Evolutionary conservation across 2,797 vertebrate genomes (phyloP).

Genomic region (Simalia tracyae): DNA sequence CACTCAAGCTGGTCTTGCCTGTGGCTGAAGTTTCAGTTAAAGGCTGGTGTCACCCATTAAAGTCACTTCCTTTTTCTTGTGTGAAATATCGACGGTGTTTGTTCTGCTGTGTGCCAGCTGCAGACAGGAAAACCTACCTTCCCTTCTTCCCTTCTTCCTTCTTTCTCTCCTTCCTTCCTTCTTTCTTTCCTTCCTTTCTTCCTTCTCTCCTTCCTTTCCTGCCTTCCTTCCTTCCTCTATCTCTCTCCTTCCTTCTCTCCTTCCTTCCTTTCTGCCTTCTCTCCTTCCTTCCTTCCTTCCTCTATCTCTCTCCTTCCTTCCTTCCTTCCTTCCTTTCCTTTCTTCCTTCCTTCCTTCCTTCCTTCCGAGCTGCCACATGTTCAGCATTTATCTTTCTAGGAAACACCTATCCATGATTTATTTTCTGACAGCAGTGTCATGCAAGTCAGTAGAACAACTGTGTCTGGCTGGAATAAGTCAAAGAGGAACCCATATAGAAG

Average conservation of each 20-base stretch:
- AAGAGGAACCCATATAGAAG: no score
- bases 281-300: not conserved
- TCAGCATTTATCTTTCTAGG: not conserved
- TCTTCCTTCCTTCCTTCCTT: no score
- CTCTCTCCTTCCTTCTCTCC: not conserved
- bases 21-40: not conserved
- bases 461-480: no score
- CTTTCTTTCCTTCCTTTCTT: not conserved
- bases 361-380: not conserved
- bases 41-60: no score
- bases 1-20: not conserved
- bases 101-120: no score
- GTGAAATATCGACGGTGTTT: no score
- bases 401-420: no score
- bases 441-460: no score
- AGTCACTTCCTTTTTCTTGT: not conserved
- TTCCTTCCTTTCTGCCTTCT: not conserved
- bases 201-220: not conserved
- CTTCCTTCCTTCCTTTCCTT: not conserved
- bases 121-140: no score
- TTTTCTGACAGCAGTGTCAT: no score
- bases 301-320: not conserved
- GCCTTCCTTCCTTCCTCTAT: not conserved
- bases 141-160: no score
- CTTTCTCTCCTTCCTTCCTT: no score